Base-by-base conservation (phyloP, 2,797 vertebrate genomes). In the Eulemur coronatus region DNA sequence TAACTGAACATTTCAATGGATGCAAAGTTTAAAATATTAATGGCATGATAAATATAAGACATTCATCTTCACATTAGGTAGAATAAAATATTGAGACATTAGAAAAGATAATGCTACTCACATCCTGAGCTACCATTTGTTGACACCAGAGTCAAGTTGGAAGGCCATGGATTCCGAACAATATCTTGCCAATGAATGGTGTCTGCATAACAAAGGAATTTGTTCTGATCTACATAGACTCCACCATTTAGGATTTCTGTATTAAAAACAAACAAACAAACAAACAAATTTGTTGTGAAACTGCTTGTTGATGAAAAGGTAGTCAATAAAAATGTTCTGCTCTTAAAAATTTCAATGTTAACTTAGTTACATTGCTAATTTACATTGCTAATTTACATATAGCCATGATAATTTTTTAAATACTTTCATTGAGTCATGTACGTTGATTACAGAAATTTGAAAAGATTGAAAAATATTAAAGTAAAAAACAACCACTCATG, bases 171-270 rank as follows among this genome's bases (percentile, higher is more conserved):
- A 97, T 99, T 99, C 95, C 99, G 99, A 97, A 99, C 99, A 55
- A 99, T 99, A 96, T 99, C 99, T 75, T 99, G 99, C 99, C 99
- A 99, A 80, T 99, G 99, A 98, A 99, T 99, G 97, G 99, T 99
- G 98, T 99, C 99, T 1, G 99, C 99, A 4, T 99, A 99, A 98
- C 99, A 99, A 43, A 99, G 99, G 93, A 99, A 99, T 97, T 99
- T 99, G 98, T 99, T 99, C 99, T 99, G 99, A 98, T 99, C 99
- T 81, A 99, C 99, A 2, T 99, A 99, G 52, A 99, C 99, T 0
- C 99, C 99, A 28, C 99, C 99, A 52, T 99, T 99, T 97, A 99
- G 99, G 97, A 99, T 99, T 99, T 99, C 99, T 99, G 98, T 96
- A 93, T 50, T 70, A 94, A 98, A 48, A 95, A 97, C 13, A 98